A percentile compares a stretch with the other conserved stretches of the same genome.
phyloP scores from a whole-genome alignment of 2,113 vertebrate species.

The Platysternon megacephalum region DNA sequence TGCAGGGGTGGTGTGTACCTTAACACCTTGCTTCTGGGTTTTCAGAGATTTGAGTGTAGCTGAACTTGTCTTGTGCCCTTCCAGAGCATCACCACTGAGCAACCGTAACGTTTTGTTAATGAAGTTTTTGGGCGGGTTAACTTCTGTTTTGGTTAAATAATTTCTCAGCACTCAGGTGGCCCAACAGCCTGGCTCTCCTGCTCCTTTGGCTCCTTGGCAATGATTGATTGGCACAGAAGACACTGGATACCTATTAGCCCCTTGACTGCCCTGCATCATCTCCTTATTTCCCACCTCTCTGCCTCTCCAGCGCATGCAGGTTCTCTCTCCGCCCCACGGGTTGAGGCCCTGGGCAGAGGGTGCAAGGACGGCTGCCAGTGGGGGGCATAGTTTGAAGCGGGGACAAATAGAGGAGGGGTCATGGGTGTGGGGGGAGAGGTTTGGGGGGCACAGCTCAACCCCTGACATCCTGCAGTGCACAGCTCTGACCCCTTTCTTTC shows the following conservation, averaged over 20 bases:
- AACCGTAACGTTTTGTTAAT: background rate
- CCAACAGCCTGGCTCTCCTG: background rate
- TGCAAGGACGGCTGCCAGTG: background rate
- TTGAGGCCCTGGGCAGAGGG: too few species aligned
- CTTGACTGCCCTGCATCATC: background rate
- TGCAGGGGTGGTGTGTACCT: background rate
- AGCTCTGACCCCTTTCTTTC: background rate
- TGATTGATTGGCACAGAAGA: background rate
- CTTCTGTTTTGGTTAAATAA: background rate
- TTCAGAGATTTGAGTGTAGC: background rate
- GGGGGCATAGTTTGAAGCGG: background rate
- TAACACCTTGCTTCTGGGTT: background rate
- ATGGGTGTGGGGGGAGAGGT: background rate
- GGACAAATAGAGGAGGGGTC: background rate
- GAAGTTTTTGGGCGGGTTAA: background rate
- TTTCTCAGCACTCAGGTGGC: background rate
- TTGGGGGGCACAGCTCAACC: background rate
- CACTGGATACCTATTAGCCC: background rate
- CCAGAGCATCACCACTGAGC: background rate
- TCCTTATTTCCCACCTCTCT: background rate
- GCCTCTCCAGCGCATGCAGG: too few species aligned
- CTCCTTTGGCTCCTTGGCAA: too few species aligned
- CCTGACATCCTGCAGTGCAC: background rate
- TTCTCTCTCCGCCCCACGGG: too few species aligned
- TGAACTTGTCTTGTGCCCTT: background rate